Evolutionary conservation across 2,113 vertebrate species (phyloP).

Genomic region (Erpornis zantholeuca): DNA sequence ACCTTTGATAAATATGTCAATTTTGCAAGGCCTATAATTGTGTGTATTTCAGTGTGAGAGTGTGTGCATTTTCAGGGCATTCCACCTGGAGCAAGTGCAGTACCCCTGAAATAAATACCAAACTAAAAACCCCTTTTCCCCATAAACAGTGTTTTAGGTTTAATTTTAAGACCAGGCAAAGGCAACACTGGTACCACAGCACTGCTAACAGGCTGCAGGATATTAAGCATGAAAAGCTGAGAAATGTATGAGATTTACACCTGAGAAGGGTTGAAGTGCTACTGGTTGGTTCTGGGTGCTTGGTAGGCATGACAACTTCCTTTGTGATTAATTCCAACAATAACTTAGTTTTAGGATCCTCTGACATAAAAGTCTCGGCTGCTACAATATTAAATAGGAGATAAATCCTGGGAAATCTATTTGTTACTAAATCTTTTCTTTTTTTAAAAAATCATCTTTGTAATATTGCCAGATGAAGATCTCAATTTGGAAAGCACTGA

Average conservation of each 20-base stretch:
- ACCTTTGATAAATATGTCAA: too few species aligned
- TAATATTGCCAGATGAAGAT: constrained; percentile 5
- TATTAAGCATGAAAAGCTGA: not conserved
- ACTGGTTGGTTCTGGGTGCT: not conserved
- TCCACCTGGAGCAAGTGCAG: too few species aligned
- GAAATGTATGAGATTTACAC: not conserved
- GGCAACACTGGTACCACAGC: not conserved
- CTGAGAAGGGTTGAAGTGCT: not conserved
- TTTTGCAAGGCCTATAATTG: too few species aligned
- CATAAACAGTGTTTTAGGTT: too few species aligned
- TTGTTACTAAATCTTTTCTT: constrained; percentile 3
- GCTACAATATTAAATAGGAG: constrained; percentile 30
- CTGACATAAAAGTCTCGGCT: not conserved
- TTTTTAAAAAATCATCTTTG: not conserved
- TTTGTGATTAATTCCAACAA: constrained; percentile 37
- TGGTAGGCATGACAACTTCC: not conserved
- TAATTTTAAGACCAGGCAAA: too few species aligned
- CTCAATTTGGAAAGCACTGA: not conserved
- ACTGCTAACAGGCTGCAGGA: not conserved
- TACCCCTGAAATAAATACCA: too few species aligned
- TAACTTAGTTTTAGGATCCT: constrained; percentile 43
- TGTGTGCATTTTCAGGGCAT: too few species aligned
- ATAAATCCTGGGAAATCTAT: not conserved
- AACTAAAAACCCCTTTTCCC: too few species aligned
- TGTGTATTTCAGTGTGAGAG: too few species aligned